Evolutionary conservation across 2,888 invertebrate species (phyloP).

Genomic region (Ischnus inquisitorius): DNA sequence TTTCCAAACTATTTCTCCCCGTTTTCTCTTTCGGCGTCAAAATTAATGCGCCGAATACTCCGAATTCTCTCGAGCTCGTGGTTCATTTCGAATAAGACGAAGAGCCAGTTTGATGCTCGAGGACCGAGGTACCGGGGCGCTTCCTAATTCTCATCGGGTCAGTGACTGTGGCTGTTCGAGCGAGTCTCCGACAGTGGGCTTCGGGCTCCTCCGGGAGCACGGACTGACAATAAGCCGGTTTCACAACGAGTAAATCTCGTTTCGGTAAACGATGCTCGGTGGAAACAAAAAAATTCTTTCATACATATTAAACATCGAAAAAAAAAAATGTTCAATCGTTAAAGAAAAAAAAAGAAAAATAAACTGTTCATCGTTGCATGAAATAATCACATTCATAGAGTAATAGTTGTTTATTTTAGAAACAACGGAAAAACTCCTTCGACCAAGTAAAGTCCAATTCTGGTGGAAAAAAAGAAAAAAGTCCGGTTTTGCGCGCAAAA

Average conservation of each 20-base stretch:
- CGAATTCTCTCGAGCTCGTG: constrained; percentile 33
- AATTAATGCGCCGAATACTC: constrained; percentile 37
- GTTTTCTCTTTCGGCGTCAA: background rate
- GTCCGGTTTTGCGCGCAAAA: too few species aligned
- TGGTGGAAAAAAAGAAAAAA: too few species aligned
- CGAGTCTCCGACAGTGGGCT: constrained; percentile 72
- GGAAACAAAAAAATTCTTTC: background rate
- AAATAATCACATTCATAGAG: background rate
- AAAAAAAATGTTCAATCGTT: background rate
- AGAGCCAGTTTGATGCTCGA: constrained; percentile 39
- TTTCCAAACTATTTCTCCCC: constrained; percentile 18
- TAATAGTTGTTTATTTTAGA: background rate
- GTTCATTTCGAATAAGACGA: constrained; percentile 4
- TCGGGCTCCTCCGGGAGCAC: constrained; percentile 34
- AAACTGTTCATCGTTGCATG: background rate
- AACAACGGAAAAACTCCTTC: background rate
- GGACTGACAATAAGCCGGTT: constrained; percentile 59
- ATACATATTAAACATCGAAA: background rate
- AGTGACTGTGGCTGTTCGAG: constrained; percentile 72
- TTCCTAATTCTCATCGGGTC: constrained; percentile 77
- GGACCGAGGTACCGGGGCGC: constrained; percentile 45
- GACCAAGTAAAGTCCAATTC: background rate
- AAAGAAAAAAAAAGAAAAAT: background rate
- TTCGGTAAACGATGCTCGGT: background rate
- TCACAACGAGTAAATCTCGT: constrained; percentile 53